phyloP scores from a whole-genome alignment of 2,797 vertebrate genomes.

The Phrynocephalus vlangalii region DNA sequence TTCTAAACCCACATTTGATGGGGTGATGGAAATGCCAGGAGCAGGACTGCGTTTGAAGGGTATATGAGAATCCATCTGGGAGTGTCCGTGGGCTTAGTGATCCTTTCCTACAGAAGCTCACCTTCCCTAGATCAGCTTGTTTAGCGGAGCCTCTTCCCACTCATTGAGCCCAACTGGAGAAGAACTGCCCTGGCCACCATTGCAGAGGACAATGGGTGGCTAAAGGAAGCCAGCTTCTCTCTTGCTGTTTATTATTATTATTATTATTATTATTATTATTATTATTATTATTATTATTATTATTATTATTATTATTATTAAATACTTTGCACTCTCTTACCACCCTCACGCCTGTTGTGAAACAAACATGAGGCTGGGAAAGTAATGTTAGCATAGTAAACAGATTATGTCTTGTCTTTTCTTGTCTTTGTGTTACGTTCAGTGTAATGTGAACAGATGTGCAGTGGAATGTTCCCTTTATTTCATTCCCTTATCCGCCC shows the following conservation, averaged over 20 bases:
- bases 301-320: too few relatives aligned
- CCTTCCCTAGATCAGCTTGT: background rate
- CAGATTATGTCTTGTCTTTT: background rate
- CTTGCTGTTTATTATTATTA: too few relatives aligned
- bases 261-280: too few relatives aligned
- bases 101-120: too few relatives aligned
- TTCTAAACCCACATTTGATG: background rate
- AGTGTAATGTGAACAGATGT: background rate
- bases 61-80: background rate
- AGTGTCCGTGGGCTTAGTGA: background rate
- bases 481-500: background rate
- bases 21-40: background rate
- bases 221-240: too few relatives aligned
- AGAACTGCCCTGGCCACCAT: background rate
- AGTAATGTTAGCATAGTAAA: background rate
- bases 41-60: background rate
- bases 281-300: too few relatives aligned
- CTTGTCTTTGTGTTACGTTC: background rate
- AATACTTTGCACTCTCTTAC: too few relatives aligned
- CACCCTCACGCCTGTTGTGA: background rate
- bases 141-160: background rate
- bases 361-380: background rate
- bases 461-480: background rate
- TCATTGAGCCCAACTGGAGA: background rate
- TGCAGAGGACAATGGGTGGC: background rate